Conservation (phyloP, 2,888 invertebrate genomes). For the Drosophila nr. fundita region DNA sequence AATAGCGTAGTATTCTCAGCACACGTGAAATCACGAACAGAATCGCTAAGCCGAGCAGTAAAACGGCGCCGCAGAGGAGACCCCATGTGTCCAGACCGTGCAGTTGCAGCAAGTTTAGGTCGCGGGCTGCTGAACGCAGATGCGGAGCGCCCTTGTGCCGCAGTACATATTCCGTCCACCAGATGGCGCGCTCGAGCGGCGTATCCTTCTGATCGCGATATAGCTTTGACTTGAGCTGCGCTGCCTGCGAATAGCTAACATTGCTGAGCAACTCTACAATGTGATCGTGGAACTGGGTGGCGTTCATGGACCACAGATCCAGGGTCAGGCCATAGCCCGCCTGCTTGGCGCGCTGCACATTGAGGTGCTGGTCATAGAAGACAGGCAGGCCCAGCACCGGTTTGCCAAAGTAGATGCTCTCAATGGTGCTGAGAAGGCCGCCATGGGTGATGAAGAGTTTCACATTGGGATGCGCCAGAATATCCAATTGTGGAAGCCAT, state of each 20-base stretch:
- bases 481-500: slow-evolving; percentile 85
- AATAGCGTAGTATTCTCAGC: slow-evolving; percentile 7
- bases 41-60: slow-evolving; percentile 4
- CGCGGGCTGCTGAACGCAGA: slow-evolving; percentile 79
- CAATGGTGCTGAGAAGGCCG: slow-evolving; percentile 85
- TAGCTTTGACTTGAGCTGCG: slow-evolving; percentile 60
- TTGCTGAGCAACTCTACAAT: slow-evolving; percentile 69
- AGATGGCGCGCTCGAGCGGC: slow-evolving; percentile 80
- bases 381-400: slow-evolving; percentile 86
- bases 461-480: slow-evolving; percentile 85
- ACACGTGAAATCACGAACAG: slow-evolving; percentile 15
- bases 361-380: slow-evolving; percentile 86
- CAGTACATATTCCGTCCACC: slow-evolving; percentile 83
- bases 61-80: slow-evolving; percentile 35
- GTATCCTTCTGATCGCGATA: slow-evolving; percentile 81
- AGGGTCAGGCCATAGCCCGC: slow-evolving; percentile 84
- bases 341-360: slow-evolving; percentile 84
- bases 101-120: slow-evolving; percentile 74
- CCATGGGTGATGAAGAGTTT: slow-evolving; percentile 85
- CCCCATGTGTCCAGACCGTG: slow-evolving; percentile 76
- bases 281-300: slow-evolving; percentile 65
- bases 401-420: slow-evolving; percentile 85
- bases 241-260: slow-evolving; percentile 57
- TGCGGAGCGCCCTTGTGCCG: slow-evolving; percentile 83
- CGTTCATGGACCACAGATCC: slow-evolving; percentile 79